These are phyloP conservation scores for Caracal caracal DNA, from an alignment of 2,113 vertebrate genomes.

Conservation along the genomic window DNA sequence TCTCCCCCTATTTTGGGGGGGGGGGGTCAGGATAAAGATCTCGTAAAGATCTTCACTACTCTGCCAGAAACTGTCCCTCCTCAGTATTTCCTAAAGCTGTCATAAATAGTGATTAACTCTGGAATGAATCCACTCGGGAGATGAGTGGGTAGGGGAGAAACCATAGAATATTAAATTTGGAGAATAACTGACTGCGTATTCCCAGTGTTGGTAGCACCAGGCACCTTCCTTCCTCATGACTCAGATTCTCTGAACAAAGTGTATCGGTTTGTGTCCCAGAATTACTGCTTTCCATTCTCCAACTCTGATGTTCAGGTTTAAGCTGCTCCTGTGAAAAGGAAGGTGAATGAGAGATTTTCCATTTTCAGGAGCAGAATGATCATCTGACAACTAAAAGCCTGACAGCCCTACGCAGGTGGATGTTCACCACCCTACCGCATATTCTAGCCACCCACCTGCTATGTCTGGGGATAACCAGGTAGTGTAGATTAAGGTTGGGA, in stretches of 20 bases:
- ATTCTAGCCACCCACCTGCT: rapidly evolving
- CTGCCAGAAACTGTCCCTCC: not conserved
- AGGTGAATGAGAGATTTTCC: not conserved
- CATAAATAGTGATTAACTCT: not conserved
- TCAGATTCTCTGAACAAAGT: not conserved
- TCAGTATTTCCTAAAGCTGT: not conserved
- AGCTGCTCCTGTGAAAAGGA: not conserved
- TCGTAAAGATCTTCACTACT: not conserved
- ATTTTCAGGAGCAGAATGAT: not conserved
- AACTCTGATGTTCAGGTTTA: not conserved
- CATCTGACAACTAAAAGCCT: not conserved
- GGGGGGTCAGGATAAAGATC: not conserved
- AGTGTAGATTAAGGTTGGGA: not conserved
- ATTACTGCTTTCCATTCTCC: not conserved
- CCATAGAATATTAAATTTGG: not conserved
- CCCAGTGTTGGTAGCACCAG: not conserved
- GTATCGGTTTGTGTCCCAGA: not conserved
- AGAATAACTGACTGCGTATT: not conserved
- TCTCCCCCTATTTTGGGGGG: too few species aligned
- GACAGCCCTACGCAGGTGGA: not conserved
- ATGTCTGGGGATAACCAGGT: not conserved
- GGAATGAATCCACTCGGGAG: not conserved
- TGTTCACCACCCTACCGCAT: rapidly evolving
- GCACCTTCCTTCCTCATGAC: not conserved
- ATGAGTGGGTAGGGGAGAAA: too few species aligned